A percentile compares a stretch with the other conserved stretches of the same genome.
Evolutionary conservation across 1,140 invertebrate genomes (phyloP).

Genomic region (Atta texana): DNA sequence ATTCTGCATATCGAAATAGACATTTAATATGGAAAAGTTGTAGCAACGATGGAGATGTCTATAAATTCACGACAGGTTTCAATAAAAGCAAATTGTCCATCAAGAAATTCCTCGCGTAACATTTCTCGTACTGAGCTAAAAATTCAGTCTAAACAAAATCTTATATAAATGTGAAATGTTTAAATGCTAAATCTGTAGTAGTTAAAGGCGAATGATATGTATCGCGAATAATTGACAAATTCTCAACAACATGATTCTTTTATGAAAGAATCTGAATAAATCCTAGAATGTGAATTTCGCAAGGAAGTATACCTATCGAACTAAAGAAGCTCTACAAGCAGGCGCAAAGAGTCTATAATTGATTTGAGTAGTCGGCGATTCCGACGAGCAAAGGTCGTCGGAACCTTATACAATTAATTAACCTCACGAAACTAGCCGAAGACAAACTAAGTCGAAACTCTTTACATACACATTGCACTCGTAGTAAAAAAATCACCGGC

Average conservation of each 20-base stretch:
- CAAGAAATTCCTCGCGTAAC: neutral
- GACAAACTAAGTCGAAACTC: neutral
- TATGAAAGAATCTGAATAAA: neutral
- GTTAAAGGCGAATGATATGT: neutral
- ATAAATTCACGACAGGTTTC: neutral
- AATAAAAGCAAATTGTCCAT: neutral
- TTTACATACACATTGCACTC: neutral
- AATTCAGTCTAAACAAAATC: no score
- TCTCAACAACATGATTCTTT: neutral
- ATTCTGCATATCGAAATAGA: slow-evolving; percentile 10
- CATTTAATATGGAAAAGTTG: neutral
- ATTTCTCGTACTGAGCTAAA: neutral
- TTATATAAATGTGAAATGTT: neutral
- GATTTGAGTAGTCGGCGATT: neutral
- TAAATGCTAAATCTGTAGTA: neutral
- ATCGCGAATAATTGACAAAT: neutral
- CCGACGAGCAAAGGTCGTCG: neutral
- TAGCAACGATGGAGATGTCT: neutral
- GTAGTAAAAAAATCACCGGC: neutral
- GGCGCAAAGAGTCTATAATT: slow-evolving; percentile 20
- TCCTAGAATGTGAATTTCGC: neutral
- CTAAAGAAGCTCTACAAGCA: slow-evolving; percentile 14
- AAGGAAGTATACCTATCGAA: neutral
- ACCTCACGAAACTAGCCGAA: neutral
- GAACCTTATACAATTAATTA: slow-evolving; percentile 10